A percentile compares a stretch with the other conserved stretches of the same genome.
Evolutionary conservation across 2,113 vertebrate species (phyloP).

Genomic region (Chamaetylas fuelleborni): DNA sequence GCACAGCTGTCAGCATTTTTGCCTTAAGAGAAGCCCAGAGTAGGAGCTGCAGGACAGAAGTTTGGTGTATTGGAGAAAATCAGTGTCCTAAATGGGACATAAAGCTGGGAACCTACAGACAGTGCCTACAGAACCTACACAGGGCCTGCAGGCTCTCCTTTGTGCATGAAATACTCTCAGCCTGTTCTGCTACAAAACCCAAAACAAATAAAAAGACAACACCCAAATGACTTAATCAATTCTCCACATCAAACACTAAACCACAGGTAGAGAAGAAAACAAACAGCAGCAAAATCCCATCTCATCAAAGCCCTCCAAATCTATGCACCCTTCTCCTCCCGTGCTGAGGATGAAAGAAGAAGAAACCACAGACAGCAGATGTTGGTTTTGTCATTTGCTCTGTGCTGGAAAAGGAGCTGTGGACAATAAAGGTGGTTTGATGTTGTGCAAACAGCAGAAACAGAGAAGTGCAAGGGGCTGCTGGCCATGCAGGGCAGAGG

Average conservation of each 20-base stretch:
- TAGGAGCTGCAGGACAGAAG: not conserved
- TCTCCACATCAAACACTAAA: not conserved
- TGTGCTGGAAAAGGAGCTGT: not conserved
- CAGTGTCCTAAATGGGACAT: not conserved
- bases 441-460: not conserved
- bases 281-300: not conserved
- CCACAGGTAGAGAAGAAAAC: not conserved
- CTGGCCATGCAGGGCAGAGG: not conserved
- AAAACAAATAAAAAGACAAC: not conserved
- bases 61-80: not conserved
- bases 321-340: not conserved
- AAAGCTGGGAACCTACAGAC: not conserved
- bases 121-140: accelerated
- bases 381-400: not conserved
- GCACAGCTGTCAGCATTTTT: not conserved
- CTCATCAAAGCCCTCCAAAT: not conserved
- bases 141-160: not conserved
- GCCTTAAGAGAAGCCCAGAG: not conserved
- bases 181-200: not conserved
- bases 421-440: not conserved
- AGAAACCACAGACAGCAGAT: not conserved
- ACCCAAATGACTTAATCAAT: not conserved
- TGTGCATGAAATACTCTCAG: not conserved
- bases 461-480: not conserved
- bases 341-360: not conserved